These are phyloP conservation scores for Lycocerus yunnanus DNA, from an alignment of 2,888 invertebrate species.

Conservation along the genomic window DNA sequence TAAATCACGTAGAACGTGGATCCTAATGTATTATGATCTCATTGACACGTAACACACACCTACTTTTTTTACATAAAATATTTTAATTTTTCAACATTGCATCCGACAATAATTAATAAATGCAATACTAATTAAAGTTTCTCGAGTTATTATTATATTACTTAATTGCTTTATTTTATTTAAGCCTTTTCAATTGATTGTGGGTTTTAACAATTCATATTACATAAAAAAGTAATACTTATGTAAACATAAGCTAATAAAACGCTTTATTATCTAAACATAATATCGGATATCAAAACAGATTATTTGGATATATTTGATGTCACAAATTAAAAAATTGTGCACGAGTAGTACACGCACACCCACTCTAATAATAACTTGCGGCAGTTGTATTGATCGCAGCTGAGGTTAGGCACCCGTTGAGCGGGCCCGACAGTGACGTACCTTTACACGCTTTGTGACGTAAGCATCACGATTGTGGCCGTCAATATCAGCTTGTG, in stretches of 20 bases:
- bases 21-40: neutral
- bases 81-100: neutral
- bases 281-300: neutral
- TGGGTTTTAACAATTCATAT: neutral
- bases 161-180: neutral
- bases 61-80: neutral
- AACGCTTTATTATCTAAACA: neutral
- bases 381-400: constrained; percentile 22
- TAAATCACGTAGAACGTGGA: neutral
- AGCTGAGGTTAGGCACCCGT: constrained; percentile 24
- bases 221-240: neutral
- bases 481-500: constrained; percentile 69
- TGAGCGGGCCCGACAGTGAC: constrained; percentile 49
- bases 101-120: neutral
- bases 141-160: neutral
- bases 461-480: constrained; percentile 69
- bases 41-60: neutral
- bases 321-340: neutral
- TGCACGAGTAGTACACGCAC: constrained; percentile 4
- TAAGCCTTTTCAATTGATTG: neutral
- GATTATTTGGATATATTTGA: neutral
- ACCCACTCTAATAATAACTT: constrained; percentile 40
- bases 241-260: neutral
- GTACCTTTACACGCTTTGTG: constrained; percentile 55
- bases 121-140: neutral